phyloP scores from a whole-genome alignment of 2,888 invertebrate species.

The Sericinus montela region DNA sequence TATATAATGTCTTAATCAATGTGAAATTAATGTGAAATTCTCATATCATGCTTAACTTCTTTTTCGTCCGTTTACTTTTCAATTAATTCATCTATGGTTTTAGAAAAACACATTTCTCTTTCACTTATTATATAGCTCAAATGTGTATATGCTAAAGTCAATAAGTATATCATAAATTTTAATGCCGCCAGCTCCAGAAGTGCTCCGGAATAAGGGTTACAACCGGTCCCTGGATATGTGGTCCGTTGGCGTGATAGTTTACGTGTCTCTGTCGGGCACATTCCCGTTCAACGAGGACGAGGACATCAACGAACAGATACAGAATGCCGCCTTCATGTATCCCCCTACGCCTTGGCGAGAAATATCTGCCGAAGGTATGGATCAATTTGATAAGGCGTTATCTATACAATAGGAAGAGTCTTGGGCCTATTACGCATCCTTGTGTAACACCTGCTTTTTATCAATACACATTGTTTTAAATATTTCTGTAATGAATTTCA shows the following conservation, averaged over 20 bases:
- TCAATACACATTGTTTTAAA: no score
- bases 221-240: conserved; percentile 99
- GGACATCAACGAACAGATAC: conserved; percentile 96
- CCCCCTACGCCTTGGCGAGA: conserved; percentile 98
- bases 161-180: not conserved
- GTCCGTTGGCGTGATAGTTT: conserved; percentile 99
- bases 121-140: no score
- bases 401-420: not conserved
- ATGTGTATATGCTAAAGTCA: no score
- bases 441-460: not conserved
- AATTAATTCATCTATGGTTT: no score
- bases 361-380: conserved; percentile 82
- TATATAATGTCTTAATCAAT: no score
- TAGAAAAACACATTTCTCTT: no score
- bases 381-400: not conserved
- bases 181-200: conserved; percentile 91
- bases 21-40: no score
- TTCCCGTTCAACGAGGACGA: conserved; percentile 99
- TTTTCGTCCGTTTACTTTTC: no score
- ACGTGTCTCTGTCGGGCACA: conserved; percentile 98
- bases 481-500: no score
- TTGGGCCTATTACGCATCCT: not conserved
- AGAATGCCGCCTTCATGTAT: conserved; percentile 99
- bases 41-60: no score
- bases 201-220: conserved; percentile 98